Base-by-base conservation (phyloP, 2,888 invertebrate genomes). In the Leptinotarsa rubiginosa region DNA sequence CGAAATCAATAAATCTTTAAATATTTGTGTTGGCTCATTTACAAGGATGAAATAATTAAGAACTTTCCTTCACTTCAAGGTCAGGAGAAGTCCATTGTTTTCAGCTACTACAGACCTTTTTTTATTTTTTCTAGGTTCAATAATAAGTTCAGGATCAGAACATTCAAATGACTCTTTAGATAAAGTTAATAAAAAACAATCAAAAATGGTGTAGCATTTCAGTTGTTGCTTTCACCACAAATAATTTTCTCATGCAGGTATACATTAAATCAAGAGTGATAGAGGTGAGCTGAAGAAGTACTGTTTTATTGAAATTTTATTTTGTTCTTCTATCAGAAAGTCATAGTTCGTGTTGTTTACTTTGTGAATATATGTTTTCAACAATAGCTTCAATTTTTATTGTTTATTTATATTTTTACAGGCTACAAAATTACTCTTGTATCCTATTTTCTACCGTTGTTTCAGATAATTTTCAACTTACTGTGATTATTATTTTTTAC, bases 161-260 rank as follows among this genome's bases (percentile, higher is more conserved):
- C 90, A 91, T 85, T 91, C 92, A 65, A 90, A 91, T 75, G 92
- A 91, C 84, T 91, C 91, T 67, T 79, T 88, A 83, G 88, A 87
- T 47, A 87, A 87, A 81, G 79, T 82, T 67, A 86, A 83, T 79
- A 81, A 87, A 78, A 85, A 86, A 75, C 84, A 85, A 70, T 83
- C 85, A 20, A 86, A 87, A 77, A 81, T 80, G 77, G 81, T 82
- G 71, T 84, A 84, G 82, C 81, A 77, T 75, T 78, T 77, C 67
- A 74, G 76, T 59, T 75, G 75, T 75, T 76, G 75, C 72, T 75
- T 75, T 70, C 71, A 62, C 54, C 67, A 72, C 64, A 74, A 72
- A 65, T 56, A 49, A 70, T 70, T 70, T 59, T 66, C 31, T n/a
- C 56, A 65, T 71, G 22, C 56, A 65, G 69, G 22, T 69, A 62